phyloP scores from a whole-genome alignment of 2,113 vertebrate genomes.

The Tautogolabrus adspersus region DNA sequence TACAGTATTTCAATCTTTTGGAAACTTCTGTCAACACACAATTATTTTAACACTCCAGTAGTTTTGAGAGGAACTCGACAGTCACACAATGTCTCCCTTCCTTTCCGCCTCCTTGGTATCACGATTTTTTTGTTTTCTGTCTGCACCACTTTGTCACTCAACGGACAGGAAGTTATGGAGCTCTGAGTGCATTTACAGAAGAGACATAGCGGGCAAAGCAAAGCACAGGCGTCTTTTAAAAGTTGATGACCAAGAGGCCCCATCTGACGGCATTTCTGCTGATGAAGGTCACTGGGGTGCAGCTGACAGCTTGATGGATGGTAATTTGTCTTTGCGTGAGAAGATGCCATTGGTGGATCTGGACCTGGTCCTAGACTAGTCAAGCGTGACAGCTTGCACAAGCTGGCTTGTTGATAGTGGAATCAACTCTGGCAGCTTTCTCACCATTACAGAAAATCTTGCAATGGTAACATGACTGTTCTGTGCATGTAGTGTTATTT shows the following conservation, averaged over 20 bases:
- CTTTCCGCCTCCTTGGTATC: slow-evolving; percentile 24
- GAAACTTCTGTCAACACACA: background rate
- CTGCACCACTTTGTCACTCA: slow-evolving; percentile 55
- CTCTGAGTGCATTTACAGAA: slow-evolving; percentile 45
- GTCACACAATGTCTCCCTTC: slow-evolving; percentile 13
- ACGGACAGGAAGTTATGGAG: slow-evolving; percentile 57
- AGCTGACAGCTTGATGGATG: slow-evolving; percentile 75
- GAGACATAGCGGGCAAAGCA: slow-evolving; percentile 38
- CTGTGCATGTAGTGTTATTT: background rate
- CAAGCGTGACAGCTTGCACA: slow-evolving; percentile 60
- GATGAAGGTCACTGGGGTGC: slow-evolving; percentile 35
- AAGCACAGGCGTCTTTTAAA: slow-evolving; percentile 47
- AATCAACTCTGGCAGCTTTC: slow-evolving; percentile 43
- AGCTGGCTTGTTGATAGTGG: slow-evolving; percentile 63
- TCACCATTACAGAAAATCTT: slow-evolving; percentile 27
- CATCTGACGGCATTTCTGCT: slow-evolving; percentile 47
- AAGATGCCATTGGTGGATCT: slow-evolving; percentile 69
- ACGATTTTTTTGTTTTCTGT: slow-evolving; percentile 8
- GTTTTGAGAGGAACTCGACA: background rate
- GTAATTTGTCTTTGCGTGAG: slow-evolving; percentile 80
- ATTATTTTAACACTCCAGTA: background rate
- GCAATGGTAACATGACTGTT: slow-evolving; percentile 1
- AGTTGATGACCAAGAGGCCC: slow-evolving; percentile 52
- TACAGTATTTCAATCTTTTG: background rate
- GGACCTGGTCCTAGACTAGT: slow-evolving; percentile 57